These are phyloP conservation scores for Watsonalla binaria DNA, from an alignment of 2,888 invertebrate species.

Conservation along the genomic window DNA sequence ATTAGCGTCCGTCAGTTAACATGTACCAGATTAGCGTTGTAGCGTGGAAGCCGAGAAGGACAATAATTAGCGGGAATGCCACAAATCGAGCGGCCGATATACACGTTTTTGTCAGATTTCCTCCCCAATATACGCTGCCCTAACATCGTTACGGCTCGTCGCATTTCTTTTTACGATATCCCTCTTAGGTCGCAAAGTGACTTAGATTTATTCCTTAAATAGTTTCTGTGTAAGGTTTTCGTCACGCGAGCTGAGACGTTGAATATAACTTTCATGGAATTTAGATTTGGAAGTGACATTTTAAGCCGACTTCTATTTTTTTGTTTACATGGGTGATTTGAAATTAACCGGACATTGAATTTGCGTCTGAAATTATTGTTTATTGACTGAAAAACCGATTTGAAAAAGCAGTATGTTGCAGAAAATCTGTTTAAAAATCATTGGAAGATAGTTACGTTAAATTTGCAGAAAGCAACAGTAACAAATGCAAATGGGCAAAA, in stretches of 20 bases:
- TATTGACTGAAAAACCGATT: no score
- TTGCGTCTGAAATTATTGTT: no score
- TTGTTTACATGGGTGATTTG: no score
- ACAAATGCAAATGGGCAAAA: no score
- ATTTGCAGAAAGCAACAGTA: no score
- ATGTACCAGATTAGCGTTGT: slow-evolving; percentile 42
- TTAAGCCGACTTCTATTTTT: no score
- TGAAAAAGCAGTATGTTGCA: no score
- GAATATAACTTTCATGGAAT: not conserved
- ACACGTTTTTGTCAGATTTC: slow-evolving; percentile 22
- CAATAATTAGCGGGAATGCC: slow-evolving; percentile 23
- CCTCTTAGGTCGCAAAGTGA: slow-evolving; percentile 3
- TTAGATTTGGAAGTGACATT: not conserved
- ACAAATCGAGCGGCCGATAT: slow-evolving; percentile 13
- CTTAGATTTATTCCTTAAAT: slow-evolving; percentile 1
- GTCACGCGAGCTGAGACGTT: not conserved
- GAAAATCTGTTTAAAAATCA: no score
- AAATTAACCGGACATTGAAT: no score
- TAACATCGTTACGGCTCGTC: slow-evolving; percentile 8
- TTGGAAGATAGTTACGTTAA: no score
- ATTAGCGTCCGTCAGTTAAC: slow-evolving; percentile 30
- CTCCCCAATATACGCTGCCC: slow-evolving; percentile 7
- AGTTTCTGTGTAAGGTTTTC: not conserved
- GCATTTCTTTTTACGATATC: slow-evolving; percentile 8
- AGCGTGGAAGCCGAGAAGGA: slow-evolving; percentile 18